Percentiles rank a stretch among this genome's conserved stretches.
These are phyloP conservation scores for Amazona finschi DNA, from an alignment of 2,797 vertebrate genomes.

Conservation along the genomic window DNA sequence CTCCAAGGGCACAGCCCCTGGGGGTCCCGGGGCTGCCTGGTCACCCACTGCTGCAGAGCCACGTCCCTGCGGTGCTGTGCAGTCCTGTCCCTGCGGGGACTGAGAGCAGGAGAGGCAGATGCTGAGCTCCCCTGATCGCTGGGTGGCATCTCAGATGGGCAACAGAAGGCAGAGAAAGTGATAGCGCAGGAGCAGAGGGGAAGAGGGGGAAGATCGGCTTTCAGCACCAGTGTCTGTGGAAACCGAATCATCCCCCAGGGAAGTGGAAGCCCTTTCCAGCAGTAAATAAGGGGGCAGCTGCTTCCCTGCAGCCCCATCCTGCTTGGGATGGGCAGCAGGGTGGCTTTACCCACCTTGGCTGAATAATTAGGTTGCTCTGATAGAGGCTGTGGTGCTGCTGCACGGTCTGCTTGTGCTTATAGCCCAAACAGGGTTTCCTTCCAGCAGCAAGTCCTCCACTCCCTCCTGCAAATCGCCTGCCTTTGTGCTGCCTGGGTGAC, in stretches of 20 bases:
- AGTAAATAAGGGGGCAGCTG: background rate
- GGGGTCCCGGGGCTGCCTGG: background rate
- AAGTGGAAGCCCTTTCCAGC: background rate
- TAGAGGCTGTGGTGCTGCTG: background rate
- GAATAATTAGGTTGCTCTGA: background rate
- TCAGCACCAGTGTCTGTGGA: background rate
- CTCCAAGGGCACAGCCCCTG: background rate
- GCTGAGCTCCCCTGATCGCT: background rate
- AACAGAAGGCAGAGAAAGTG: background rate
- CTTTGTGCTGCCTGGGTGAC: background rate
- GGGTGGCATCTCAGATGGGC: background rate
- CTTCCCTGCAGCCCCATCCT: background rate
- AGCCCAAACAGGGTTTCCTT: background rate
- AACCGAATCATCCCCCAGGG: background rate
- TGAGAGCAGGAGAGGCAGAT: background rate
- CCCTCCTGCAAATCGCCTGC: background rate
- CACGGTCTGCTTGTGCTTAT: background rate
- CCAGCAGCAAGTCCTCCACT: background rate
- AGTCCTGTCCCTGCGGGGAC: rapidly evolving
- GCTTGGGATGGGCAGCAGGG: background rate
- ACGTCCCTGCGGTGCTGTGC: rapidly evolving
- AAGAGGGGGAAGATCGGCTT: background rate
- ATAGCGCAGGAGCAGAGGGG: background rate
- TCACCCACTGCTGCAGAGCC: background rate
- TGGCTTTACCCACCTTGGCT: background rate